Conservation (phyloP, 2,113 vertebrate genomes). For the Sander lucioperca region DNA sequence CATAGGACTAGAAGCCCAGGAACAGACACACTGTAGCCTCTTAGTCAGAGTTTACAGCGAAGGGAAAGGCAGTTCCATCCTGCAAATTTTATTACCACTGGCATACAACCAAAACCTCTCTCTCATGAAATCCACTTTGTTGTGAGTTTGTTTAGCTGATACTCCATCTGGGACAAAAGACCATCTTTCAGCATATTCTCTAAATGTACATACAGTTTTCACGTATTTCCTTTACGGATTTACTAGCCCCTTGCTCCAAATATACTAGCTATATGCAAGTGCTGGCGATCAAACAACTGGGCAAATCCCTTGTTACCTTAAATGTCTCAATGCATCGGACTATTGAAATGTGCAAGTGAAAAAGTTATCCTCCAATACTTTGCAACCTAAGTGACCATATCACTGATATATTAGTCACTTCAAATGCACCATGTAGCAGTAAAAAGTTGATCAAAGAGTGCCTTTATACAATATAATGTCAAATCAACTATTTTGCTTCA, state of each 20-base stretch:
- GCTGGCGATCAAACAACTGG: conserved; percentile 20
- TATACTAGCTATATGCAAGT: conserved; percentile 10
- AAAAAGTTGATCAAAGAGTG: background rate
- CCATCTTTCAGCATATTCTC: conserved; percentile 41
- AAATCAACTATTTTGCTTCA: background rate
- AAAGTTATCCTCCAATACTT: background rate
- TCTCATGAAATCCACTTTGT: conserved; percentile 66
- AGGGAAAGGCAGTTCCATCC: conserved; percentile 47
- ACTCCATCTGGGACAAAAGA: conserved; percentile 56
- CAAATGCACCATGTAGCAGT: background rate
- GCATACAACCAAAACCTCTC: conserved; percentile 43
- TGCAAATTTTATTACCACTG: conserved; percentile 60
- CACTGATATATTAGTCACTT: background rate
- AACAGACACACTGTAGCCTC: conserved; percentile 60
- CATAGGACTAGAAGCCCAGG: conserved; percentile 51
- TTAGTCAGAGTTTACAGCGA: conserved; percentile 67
- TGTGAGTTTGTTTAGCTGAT: conserved; percentile 72
- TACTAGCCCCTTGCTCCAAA: conserved; percentile 37
- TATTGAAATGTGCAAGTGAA: conserved; percentile 9
- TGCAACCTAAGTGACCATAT: background rate
- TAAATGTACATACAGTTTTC: conserved; percentile 47
- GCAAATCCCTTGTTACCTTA: conserved; percentile 8
- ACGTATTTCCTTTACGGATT: conserved; percentile 39
- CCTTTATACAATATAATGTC: background rate
- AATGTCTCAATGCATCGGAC: conserved; percentile 30